A percentile compares a stretch with the other conserved stretches of the same genome.
Conservation (phyloP, 2,888 invertebrate species). For the Ornithoptera priamus region DNA sequence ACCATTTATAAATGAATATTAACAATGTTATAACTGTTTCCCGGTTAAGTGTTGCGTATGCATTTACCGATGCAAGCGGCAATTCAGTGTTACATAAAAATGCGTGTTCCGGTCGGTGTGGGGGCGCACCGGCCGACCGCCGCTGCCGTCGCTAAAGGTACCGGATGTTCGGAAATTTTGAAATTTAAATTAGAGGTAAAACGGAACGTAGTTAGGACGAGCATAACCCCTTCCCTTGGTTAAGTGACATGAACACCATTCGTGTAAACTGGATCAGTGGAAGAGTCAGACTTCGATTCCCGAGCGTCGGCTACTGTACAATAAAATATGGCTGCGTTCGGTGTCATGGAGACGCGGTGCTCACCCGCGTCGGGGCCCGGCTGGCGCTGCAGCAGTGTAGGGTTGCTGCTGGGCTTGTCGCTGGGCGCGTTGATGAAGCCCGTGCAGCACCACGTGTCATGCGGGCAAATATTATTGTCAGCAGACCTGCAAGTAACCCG, state of each 20-base stretch:
- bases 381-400: not conserved
- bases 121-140: no score
- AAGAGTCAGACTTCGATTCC: not conserved
- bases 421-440: not conserved
- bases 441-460: not conserved
- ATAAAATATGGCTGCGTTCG: not conserved
- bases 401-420: constrained; percentile 12
- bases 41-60: not conserved
- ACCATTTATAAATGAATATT: not conserved
- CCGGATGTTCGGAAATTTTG: no score
- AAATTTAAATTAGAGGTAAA: no score
- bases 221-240: no score
- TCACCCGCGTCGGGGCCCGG: not conserved
- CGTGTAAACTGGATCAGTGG: not conserved
- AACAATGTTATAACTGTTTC: not conserved
- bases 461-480: constrained; percentile 32
- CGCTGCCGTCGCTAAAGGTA: no score
- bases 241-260: no score
- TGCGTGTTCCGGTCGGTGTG: no score
- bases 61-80: not conserved
- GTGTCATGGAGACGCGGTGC: not conserved
- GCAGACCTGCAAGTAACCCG: no score
- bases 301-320: not conserved
- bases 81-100: no score
- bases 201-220: no score